These are phyloP conservation scores for Drosophila formosana DNA, from an alignment of 2,888 invertebrate species.

Conservation along the genomic window DNA sequence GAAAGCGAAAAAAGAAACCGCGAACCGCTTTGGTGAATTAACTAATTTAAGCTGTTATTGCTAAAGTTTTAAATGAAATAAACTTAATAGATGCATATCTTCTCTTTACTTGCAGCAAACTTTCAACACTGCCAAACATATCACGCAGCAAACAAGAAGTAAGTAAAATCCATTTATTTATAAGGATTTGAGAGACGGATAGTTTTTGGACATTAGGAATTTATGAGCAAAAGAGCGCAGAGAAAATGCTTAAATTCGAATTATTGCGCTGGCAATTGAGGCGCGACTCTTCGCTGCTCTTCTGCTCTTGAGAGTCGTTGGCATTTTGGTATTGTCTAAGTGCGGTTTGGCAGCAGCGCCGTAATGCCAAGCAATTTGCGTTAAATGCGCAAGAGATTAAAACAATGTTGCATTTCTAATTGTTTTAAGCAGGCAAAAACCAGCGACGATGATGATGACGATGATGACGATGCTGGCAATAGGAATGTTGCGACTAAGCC, in stretches of 20 bases:
- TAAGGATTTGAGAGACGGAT: conserved; percentile 10
- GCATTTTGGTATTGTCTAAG: conserved; percentile 41
- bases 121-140: not conserved
- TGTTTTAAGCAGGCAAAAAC: conserved; percentile 78
- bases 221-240: conserved; percentile 25
- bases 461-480: conserved; percentile 4
- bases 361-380: conserved; percentile 81
- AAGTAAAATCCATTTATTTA: too few species aligned
- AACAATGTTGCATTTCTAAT: conserved; percentile 81
- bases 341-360: conserved; percentile 64
- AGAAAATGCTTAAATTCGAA: conserved; percentile 74
- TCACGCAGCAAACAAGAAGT: conserved; percentile 2
- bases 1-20: not conserved
- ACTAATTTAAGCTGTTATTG: not conserved
- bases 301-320: conserved; percentile 21
- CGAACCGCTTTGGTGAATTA: not conserved
- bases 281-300: conserved; percentile 1
- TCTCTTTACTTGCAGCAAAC: too few species aligned
- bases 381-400: conserved; percentile 82
- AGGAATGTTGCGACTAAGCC: conserved; percentile 24
- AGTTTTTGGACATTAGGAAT: conserved; percentile 36
- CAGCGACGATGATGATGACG: conserved; percentile 24
- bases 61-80: not conserved
- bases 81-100: not conserved
- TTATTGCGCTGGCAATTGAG: conserved; percentile 63